Evolutionary conservation across 2,113 vertebrate species (phyloP), one percentile per base, ranked within the genome.

Genomic region (Hystrix cristata): DNA sequence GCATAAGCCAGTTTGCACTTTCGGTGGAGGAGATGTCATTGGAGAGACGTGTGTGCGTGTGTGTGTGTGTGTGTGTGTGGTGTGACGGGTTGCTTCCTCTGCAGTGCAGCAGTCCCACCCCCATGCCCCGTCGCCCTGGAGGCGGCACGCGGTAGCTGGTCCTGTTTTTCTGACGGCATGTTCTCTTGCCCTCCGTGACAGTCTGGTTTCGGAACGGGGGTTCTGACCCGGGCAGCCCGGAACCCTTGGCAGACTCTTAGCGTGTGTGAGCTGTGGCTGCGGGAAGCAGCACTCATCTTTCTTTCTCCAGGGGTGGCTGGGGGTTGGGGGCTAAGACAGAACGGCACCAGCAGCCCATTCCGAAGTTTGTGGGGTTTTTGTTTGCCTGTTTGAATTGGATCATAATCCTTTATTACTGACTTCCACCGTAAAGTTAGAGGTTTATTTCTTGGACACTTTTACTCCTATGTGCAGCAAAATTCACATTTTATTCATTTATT

Each of bases 301-400:
- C 38, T 38, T 38, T 38, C 38, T 38, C 38, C 38, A 38, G 38
- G 38, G 38, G 38, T 38, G 38, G 2, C 38, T 38, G 38, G 38
- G 38, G 38, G 38, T 38, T 2, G 38, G 38, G 38, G 38, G 38
- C 64, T 43, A 48, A 91, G 74, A 57, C 59, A 57, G n/a, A 15
- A 15, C 46, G 71, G 48, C 48, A 67, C 71, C 38, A 51, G 48
- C 7, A 16, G 55, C 3, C 14, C 1, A 25, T 48, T 82, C 64
- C 51, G 72, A 1, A 80, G 69, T 79, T 69, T 81, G 29, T 53
- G 31, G 21, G 74, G 57, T 38, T 87, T 62, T 92, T 53, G 29
- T 92, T 87, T 87, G 25, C 23, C 67, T 82, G 19, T 96, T 96
- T 95, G 71, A 96, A 80, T 43, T 62, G 43, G 48, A 76, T 86